Conservation (phyloP, 2,113 vertebrate species). For the Ornithorhynchus anatinus region DNA sequence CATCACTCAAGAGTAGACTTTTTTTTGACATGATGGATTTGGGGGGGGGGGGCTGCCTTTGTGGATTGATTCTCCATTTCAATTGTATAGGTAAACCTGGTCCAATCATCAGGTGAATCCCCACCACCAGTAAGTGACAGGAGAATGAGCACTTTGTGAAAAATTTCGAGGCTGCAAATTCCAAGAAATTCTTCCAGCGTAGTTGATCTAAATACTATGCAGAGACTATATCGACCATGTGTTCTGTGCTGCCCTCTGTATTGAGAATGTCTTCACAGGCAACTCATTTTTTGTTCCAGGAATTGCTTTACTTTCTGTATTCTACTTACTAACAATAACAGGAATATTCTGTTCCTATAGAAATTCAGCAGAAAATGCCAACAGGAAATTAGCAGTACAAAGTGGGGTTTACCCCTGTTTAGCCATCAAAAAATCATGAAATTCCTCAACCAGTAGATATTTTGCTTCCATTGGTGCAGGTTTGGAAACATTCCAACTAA, state of each 20-base stretch:
- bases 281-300: neutral
- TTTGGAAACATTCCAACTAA: constrained; percentile 14
- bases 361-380: constrained; percentile 2
- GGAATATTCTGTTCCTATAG: neutral
- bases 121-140: too few species aligned
- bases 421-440: constrained; percentile 3
- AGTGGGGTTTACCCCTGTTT: neutral
- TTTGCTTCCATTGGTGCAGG: neutral
- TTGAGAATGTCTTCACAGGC: too few species aligned
- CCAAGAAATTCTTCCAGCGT: too few species aligned
- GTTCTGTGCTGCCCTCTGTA: too few species aligned
- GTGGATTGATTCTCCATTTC: too few species aligned
- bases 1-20: too few species aligned
- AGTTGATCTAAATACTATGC: neutral
- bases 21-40: too few species aligned
- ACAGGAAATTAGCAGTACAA: neutral
- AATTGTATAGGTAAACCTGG: too few species aligned
- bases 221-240: neutral
- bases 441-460: neutral
- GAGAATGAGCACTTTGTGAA: too few species aligned
- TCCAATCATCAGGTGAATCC: too few species aligned
- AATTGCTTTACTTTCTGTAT: constrained; percentile 18
- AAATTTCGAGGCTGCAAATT: too few species aligned
- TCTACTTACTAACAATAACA: neutral
- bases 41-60: neutral